These are phyloP conservation scores for Grammomys surdaster DNA, from an alignment of 2,113 vertebrate species.

Conservation along the genomic window DNA sequence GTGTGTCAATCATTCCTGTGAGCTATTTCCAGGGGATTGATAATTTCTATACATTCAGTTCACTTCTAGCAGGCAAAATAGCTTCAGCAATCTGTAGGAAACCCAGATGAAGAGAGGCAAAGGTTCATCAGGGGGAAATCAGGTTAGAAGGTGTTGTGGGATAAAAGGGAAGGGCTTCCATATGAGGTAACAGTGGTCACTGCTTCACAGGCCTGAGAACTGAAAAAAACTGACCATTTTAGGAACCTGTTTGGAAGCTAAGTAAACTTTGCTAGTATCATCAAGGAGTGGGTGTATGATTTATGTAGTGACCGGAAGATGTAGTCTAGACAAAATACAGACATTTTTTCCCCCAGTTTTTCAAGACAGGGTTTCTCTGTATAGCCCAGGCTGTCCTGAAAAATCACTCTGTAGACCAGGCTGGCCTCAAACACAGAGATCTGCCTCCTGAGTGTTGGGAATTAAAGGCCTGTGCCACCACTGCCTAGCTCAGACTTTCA, in stretches of 20 bases:
- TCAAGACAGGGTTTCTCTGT: not conserved
- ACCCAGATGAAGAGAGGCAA: not conserved
- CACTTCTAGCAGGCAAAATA: not conserved
- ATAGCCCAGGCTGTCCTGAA: not conserved
- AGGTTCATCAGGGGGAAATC: not conserved
- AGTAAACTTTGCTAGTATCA: not conserved
- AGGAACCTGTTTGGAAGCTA: not conserved
- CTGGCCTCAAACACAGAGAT: not conserved
- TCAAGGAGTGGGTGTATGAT: not conserved
- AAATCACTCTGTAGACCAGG: not conserved
- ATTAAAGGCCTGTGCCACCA: not conserved
- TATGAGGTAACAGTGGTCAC: not conserved
- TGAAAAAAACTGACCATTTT: not conserved
- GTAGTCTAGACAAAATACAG: slow-evolving; percentile 4
- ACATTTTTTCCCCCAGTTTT: not conserved
- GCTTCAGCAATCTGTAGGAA: not conserved
- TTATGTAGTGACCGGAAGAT: not conserved
- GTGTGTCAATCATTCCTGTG: not conserved
- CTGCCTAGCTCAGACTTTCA: not conserved
- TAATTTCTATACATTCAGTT: not conserved
- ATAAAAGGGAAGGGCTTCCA: not conserved
- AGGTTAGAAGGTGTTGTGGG: not conserved
- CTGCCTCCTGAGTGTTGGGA: not conserved
- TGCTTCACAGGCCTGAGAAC: not conserved
- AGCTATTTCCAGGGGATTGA: not conserved